Base-by-base conservation (phyloP, 2,797 vertebrate species). In the Cossypha caffra region DNA sequence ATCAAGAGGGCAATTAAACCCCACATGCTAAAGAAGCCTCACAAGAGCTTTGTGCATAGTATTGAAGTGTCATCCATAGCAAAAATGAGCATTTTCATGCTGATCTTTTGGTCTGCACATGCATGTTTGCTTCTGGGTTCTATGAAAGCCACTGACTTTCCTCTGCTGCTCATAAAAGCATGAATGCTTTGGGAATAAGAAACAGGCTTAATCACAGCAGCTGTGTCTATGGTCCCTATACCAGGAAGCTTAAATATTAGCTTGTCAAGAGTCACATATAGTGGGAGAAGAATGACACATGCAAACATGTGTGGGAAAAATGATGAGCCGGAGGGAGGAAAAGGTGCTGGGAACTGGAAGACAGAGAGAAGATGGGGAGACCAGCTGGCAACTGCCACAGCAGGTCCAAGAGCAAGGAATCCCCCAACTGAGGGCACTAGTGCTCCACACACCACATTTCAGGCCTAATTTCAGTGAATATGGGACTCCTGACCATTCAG, bases 241-340 rank as follows among this genome's bases (percentile, higher is more conserved):
- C 19, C 35, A 54, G 58, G 40, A 79, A 80, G 37, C 37, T 71
- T 54, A 64, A 73, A 52, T 3, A 8, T 52, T 13, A 64, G 10
- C 57, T 50, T 35, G 64, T 51, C 40, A 47, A 35, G 31, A 85
- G 40, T 38, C 38, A 31, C n/a, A 23, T 18, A 50, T 0, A 0
- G 13, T 1, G 11, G 48, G 33, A 74, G 43, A 90, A 87, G 24
- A 59, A 67, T 5, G 0, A 24, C 12, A 42, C 14, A 16, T 2
- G 7, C 8, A 52, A 51, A 85, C 43, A 23, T 0, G 2, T 11
- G n/a, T 35, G 42, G n/a, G 28, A 83, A 51, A 89, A 84, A 54
- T 21, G 2, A 52, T 31, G 29, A 81, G 73, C 20, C 35, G 40
- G 29, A 48, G 9, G 24, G 28, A 74, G 11, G 12, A 74, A 58